Evolutionary conservation across 2,113 vertebrate genomes (phyloP).

Genomic region (Cairina moschata): DNA sequence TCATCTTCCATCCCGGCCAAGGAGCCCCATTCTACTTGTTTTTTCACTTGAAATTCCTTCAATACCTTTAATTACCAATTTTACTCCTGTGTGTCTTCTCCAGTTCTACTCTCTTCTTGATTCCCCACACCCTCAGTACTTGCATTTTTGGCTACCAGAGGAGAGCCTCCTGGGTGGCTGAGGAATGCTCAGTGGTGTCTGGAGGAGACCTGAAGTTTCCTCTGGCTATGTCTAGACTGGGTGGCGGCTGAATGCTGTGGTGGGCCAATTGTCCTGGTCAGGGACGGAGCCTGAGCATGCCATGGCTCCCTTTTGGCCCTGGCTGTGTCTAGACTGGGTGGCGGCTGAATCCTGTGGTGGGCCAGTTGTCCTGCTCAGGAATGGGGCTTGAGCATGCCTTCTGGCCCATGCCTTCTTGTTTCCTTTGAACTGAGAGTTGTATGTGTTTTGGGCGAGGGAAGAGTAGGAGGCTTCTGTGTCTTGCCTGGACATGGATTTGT

Average conservation of each 20-base stretch:
- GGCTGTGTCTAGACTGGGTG: not conserved
- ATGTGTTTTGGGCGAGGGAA: not conserved
- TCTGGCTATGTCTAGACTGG: not conserved
- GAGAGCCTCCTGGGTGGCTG: not conserved
- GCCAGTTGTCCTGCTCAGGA: not conserved
- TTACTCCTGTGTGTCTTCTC: not conserved
- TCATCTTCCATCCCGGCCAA: not conserved
- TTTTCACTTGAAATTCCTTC: not conserved
- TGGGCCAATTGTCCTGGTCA: not conserved
- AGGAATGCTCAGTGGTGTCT: not conserved
- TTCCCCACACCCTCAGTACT: not conserved
- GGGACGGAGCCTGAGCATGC: not conserved
- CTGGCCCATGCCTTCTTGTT: not conserved
- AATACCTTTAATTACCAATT: not conserved
- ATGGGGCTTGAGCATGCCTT: not conserved
- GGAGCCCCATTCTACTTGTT: not conserved
- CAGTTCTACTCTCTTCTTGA: not conserved
- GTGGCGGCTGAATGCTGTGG: not conserved
- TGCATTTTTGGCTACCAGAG: not conserved
- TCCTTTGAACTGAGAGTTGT: not conserved
- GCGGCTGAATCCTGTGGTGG: not conserved
- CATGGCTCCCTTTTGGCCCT: not conserved
- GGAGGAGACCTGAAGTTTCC: not conserved
- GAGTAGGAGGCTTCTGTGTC: not conserved
- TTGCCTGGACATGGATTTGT: not conserved